A percentile compares a stretch with the other conserved stretches of the same genome.
Conservation (phyloP, 2,888 invertebrate species). For the Diploptera punctata region DNA sequence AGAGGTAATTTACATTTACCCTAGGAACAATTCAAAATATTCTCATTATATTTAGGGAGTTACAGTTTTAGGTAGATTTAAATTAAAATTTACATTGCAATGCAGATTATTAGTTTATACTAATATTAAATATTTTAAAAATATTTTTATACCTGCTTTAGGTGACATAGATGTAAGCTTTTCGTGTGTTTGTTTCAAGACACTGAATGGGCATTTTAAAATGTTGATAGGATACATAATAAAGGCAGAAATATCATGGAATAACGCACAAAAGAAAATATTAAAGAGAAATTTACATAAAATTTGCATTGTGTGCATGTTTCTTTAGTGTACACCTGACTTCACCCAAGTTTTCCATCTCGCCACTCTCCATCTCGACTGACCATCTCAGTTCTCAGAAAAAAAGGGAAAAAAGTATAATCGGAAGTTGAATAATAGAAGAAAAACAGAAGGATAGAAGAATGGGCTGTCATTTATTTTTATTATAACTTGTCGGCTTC, state of each 20-base stretch:
- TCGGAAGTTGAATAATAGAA: constrained; percentile 32
- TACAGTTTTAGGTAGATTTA: too few relatives aligned
- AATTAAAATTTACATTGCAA: too few relatives aligned
- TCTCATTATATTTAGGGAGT: too few relatives aligned
- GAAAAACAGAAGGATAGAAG: constrained; percentile 25
- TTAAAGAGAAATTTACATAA: constrained; percentile 8
- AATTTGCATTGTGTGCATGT: neutral
- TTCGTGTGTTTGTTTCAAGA: neutral
- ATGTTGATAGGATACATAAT: neutral
- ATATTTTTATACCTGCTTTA: too few relatives aligned
- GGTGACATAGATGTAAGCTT: neutral
- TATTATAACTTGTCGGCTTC: constrained; percentile 32
- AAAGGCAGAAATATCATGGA: neutral
- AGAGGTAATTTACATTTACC: too few relatives aligned
- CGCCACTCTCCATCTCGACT: constrained; percentile 16
- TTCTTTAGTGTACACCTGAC: neutral
- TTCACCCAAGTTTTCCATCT: constrained; percentile 5
- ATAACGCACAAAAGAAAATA: neutral
- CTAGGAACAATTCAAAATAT: too few relatives aligned
- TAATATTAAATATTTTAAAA: too few relatives aligned
- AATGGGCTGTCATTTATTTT: constrained; percentile 29
- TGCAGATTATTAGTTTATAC: too few relatives aligned
- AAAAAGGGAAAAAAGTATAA: constrained; percentile 18
- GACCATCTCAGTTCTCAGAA: constrained; percentile 19
- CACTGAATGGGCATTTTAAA: neutral